Conservation (phyloP, 2,888 invertebrate species). For the Rhaphigaster nebulosa region DNA sequence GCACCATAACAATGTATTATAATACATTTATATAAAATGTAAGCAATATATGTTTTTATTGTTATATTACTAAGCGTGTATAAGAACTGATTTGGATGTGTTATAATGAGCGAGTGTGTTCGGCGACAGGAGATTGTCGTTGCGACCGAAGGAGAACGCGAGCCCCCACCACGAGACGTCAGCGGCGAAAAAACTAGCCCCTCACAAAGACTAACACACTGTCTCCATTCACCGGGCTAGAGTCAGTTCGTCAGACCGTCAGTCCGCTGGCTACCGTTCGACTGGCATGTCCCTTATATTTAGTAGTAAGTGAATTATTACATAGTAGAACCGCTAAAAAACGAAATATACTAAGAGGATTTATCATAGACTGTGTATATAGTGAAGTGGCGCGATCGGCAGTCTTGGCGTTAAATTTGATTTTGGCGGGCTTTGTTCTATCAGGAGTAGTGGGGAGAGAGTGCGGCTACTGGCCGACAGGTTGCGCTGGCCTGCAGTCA, state of each 20-base stretch:
- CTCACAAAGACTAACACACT: slow-evolving; percentile 49
- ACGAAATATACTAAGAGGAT: background rate
- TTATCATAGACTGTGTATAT: background rate
- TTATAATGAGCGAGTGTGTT: background rate
- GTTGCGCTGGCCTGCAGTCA: slow-evolving; percentile 46
- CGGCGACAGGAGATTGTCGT: background rate
- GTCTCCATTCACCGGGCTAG: slow-evolving; percentile 38
- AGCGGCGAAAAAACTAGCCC: slow-evolving; percentile 58
- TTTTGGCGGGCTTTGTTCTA: background rate
- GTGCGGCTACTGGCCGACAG: slow-evolving; percentile 8
- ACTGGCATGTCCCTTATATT: background rate
- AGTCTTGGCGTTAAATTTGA: background rate
- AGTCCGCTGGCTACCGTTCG: background rate
- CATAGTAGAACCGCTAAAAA: background rate
- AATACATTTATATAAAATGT: too few relatives aligned
- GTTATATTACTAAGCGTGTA: background rate
- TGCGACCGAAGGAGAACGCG: background rate
- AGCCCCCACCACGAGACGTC: slow-evolving; percentile 47
- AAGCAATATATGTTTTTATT: too few relatives aligned
- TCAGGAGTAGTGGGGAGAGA: background rate
- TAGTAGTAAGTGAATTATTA: background rate
- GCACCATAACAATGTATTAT: too few relatives aligned
- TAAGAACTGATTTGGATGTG: background rate
- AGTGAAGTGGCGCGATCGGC: background rate
- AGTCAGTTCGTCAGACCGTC: background rate